Percentiles rank a stretch among this genome's conserved stretches.
Evolutionary conservation across 2,888 invertebrate species (phyloP).

Genomic region (Gisinianus flammeolus): DNA sequence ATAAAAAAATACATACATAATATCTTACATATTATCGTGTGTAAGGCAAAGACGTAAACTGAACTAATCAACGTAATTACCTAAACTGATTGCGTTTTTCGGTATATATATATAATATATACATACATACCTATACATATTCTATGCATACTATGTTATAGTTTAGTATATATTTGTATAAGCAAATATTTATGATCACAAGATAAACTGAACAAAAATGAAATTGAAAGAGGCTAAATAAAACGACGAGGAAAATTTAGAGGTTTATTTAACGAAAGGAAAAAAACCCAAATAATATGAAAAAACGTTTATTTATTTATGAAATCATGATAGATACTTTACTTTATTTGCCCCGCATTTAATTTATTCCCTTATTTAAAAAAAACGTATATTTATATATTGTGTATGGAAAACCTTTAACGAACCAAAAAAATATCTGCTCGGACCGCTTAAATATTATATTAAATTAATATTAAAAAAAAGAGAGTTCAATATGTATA

Average conservation of each 20-base stretch:
- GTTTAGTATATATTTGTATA: too few species aligned
- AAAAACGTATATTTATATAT: too few species aligned
- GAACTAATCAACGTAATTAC: constrained; percentile 10
- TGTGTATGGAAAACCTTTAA: too few species aligned
- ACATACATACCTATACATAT: background rate
- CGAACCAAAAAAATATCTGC: too few species aligned
- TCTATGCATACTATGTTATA: background rate
- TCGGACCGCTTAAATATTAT: too few species aligned
- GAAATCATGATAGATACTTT: too few species aligned
- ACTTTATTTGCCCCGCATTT: background rate
- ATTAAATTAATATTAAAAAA: too few species aligned
- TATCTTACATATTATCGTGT: background rate
- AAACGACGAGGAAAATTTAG: constrained; percentile 8
- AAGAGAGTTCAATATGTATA: too few species aligned
- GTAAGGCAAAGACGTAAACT: constrained; percentile 10
- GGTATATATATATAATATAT: background rate
- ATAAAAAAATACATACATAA: too few species aligned
- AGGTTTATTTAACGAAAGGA: too few species aligned
- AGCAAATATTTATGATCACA: background rate
- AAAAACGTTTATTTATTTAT: too few species aligned
- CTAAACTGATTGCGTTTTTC: background rate
- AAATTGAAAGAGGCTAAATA: constrained; percentile 8
- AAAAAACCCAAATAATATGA: too few species aligned
- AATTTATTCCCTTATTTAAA: background rate
- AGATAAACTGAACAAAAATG: constrained; percentile 4